Conservation (phyloP, 2,797 vertebrate species). For the Tamandua tetradactyla region DNA sequence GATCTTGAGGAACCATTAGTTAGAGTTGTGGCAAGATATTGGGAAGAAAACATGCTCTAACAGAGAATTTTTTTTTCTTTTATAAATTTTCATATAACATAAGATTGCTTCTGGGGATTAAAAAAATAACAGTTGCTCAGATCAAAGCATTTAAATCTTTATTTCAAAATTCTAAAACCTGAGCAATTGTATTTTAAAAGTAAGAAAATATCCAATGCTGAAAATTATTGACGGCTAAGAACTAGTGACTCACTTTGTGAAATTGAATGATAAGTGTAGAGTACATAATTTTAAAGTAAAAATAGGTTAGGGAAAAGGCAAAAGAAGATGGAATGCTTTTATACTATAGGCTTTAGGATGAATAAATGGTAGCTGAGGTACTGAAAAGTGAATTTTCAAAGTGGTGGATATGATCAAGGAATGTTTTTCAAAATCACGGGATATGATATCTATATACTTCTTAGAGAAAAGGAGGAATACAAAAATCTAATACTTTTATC, state of each 20-base stretch:
- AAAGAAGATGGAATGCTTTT: neutral
- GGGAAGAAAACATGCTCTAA: neutral
- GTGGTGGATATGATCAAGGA: neutral
- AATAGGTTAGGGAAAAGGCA: neutral
- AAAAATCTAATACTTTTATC: neutral
- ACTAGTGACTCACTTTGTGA: neutral
- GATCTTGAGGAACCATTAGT: constrained; percentile 45
- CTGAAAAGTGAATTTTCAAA: neutral
- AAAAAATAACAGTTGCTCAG: neutral
- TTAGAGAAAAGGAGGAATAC: neutral
- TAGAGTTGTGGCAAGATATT: neutral
- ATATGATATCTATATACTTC: neutral
- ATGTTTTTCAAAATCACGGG: neutral
- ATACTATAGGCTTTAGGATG: neutral
- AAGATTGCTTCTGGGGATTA: constrained; percentile 22
- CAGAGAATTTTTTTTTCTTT: neutral
- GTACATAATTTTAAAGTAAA: constrained; percentile 25
- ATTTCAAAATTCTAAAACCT: constrained; percentile 57
- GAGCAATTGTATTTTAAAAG: constrained; percentile 20
- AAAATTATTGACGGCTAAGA: neutral
- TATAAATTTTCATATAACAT: constrained; percentile 40
- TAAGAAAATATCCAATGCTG: constrained; percentile 6
- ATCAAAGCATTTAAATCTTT: constrained; percentile 5
- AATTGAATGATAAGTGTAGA: neutral
- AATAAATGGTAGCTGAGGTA: neutral